Percentiles rank a stretch among this genome's conserved stretches.
phyloP scores from a whole-genome alignment of 2,113 vertebrate species.

The Panthera uncia region DNA sequence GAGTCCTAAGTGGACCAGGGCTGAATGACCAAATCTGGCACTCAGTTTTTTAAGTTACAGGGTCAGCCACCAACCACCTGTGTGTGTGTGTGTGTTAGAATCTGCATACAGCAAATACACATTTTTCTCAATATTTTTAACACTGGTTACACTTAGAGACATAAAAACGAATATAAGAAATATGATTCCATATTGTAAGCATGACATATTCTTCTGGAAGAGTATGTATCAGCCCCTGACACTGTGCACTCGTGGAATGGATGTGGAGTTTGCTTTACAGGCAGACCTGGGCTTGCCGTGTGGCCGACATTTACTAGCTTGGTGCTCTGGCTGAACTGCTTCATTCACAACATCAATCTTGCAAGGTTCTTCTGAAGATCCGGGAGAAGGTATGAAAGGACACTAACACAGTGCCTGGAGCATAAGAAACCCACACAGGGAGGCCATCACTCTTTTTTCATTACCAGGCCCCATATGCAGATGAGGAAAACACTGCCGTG shows the following conservation, averaged over 20 bases:
- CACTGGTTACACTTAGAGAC: background rate
- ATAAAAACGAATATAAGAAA: background rate
- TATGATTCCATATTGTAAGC: background rate
- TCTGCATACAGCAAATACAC: background rate
- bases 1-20: background rate
- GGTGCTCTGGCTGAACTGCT: background rate
- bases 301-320: background rate
- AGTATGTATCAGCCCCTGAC: background rate
- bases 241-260: accelerated
- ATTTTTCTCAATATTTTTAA: background rate
- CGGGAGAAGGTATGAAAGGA: background rate
- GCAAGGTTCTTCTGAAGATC: background rate
- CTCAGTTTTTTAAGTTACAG: background rate
- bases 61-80: background rate
- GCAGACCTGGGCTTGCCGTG: background rate
- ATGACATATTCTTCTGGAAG: background rate
- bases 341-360: background rate
- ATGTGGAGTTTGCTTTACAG: accelerated
- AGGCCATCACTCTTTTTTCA: background rate
- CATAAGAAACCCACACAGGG: background rate
- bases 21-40: background rate
- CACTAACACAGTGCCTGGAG: background rate
- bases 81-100: background rate
- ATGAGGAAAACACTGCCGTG: background rate
- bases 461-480: background rate